Evolutionary conservation across 35 echinoderm and acorn worm species (phyloP).

Genomic region (Diadema setosum): DNA sequence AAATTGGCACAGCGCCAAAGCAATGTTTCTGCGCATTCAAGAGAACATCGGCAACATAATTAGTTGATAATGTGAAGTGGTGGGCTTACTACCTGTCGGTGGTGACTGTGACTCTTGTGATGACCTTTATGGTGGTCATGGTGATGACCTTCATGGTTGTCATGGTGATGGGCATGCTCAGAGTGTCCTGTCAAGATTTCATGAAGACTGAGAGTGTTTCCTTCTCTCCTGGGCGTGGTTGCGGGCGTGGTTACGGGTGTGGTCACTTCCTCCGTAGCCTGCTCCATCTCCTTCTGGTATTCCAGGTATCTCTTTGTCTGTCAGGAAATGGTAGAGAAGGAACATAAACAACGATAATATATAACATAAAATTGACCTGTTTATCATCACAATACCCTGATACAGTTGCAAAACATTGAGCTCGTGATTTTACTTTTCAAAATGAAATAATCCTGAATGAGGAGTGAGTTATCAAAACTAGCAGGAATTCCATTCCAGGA

Average conservation of each 20-base stretch:
- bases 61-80: too few species aligned
- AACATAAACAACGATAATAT: too few species aligned
- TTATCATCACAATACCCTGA: too few species aligned
- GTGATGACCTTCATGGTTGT: background rate
- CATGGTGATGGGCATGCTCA: background rate
- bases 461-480: too few species aligned
- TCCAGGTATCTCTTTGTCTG: conserved; percentile 4
- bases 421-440: too few species aligned
- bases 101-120: background rate
- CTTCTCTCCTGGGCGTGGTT: background rate
- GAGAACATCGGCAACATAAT: too few species aligned
- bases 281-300: background rate
- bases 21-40: too few species aligned
- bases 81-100: background rate
- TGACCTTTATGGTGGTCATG: background rate
- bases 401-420: too few species aligned
- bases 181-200: background rate
- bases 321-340: background rate
- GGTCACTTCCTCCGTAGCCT: background rate
- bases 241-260: background rate
- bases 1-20: too few species aligned
- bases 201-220: background rate
- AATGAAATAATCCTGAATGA: too few species aligned
- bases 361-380: too few species aligned
- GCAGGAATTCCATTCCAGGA: too few species aligned